Conservation (phyloP, 2,888 invertebrate species). For the Lycocerus yunnanus region DNA sequence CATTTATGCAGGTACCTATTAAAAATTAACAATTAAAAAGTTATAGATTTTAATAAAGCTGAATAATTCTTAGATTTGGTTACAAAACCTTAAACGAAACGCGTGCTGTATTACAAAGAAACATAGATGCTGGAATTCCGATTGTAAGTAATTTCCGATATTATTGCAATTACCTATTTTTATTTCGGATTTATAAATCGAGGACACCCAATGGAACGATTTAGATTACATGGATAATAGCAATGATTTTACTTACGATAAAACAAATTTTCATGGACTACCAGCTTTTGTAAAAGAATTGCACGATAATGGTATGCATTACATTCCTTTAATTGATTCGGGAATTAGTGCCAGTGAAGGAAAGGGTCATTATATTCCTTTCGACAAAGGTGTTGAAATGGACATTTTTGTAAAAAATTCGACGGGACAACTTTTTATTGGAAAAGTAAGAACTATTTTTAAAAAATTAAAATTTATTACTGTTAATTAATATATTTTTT, state of each 20-base stretch:
- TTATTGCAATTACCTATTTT: background rate
- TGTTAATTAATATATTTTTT: background rate
- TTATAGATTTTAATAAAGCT: slow-evolving; percentile 46
- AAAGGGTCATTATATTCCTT: slow-evolving; percentile 73
- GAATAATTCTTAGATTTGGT: slow-evolving; percentile 50
- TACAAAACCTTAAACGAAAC: slow-evolving; percentile 71
- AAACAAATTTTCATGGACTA: slow-evolving; percentile 64
- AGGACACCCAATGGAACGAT: slow-evolving; percentile 86
- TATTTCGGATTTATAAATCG: slow-evolving; percentile 10
- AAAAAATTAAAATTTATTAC: background rate
- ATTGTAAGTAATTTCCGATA: slow-evolving; percentile 60
- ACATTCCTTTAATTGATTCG: slow-evolving; percentile 75
- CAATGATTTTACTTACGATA: slow-evolving; percentile 80
- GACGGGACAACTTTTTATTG: slow-evolving; percentile 67
- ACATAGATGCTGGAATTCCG: slow-evolving; percentile 75
- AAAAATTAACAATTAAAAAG: background rate
- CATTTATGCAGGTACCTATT: slow-evolving; percentile 74
- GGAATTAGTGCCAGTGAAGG: slow-evolving; percentile 75
- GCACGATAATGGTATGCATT: slow-evolving; percentile 75
- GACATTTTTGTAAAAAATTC: slow-evolving; percentile 76
- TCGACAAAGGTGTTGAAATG: slow-evolving; percentile 72
- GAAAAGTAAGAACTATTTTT: slow-evolving; percentile 62
- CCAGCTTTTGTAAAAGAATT: slow-evolving; percentile 71
- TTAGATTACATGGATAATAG: slow-evolving; percentile 80
- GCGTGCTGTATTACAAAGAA: slow-evolving; percentile 67